Percentiles rank a stretch among this genome's conserved stretches.
phyloP scores from a whole-genome alignment of 2,888 invertebrate genomes.

The Euplexia lucipara region DNA sequence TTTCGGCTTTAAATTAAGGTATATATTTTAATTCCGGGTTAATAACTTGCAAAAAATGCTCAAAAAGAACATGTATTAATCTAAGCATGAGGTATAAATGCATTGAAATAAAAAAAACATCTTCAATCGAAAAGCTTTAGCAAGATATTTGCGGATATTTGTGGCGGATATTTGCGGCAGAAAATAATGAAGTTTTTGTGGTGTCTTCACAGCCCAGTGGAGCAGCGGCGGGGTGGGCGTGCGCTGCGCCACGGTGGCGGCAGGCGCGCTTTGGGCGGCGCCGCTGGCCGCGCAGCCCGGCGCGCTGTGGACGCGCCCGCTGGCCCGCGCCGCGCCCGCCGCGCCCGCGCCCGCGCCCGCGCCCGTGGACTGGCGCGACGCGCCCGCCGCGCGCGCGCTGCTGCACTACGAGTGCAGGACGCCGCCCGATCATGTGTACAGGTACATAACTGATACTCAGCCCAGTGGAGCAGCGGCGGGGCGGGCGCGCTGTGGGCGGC shows the following conservation, averaged over 20 bases:
- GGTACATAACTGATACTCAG: too few species aligned
- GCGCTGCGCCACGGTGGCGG: constrained; percentile 80
- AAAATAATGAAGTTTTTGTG: too few species aligned
- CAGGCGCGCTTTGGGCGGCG: constrained; percentile 93
- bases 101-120: too few species aligned
- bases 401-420: constrained; percentile 81
- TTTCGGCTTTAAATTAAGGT: too few species aligned
- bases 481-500: constrained; percentile 93
- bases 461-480: constrained; percentile 71
- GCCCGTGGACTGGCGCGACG: constrained; percentile 76
- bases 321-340: constrained; percentile 81
- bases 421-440: constrained; percentile 79
- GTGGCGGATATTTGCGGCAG: background rate
- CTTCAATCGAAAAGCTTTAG: too few species aligned
- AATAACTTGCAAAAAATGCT: too few species aligned
- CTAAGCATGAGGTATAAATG: too few species aligned
- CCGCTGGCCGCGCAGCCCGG: constrained; percentile 95
- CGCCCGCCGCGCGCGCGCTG: constrained; percentile 64
- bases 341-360: constrained; percentile 72
- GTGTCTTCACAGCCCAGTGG: constrained; percentile 68
- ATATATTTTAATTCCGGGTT: too few species aligned
- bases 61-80: too few species aligned
- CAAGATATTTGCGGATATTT: too few species aligned
- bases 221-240: constrained; percentile 67
- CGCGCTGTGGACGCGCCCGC: constrained; percentile 94